Conservation (phyloP, 2,888 invertebrate species). For the Thera obeliscata region DNA sequence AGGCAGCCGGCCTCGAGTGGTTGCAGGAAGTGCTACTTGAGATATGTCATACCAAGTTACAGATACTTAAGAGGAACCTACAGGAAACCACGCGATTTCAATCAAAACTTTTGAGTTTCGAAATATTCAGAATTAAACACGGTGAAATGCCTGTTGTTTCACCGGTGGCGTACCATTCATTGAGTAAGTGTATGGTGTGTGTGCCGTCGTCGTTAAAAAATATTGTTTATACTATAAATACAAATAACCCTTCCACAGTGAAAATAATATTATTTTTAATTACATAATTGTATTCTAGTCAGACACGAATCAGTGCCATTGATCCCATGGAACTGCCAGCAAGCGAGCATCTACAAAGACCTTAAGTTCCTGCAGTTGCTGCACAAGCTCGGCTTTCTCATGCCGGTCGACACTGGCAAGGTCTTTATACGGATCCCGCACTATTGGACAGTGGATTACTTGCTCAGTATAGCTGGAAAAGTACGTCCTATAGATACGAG, state of each 20-base stretch:
- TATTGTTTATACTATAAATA: no score
- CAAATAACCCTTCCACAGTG: no score
- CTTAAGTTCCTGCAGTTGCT: conserved; percentile 88
- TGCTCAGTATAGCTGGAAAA: conserved; percentile 87
- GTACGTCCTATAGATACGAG: conserved; percentile 87
- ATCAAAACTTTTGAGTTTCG: conserved; percentile 49
- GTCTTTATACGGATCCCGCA: conserved; percentile 90
- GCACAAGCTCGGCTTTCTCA: conserved; percentile 89
- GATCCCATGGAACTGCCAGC: conserved; percentile 90
- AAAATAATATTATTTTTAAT: not conserved
- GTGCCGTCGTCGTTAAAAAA: not conserved
- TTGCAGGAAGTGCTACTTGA: conserved; percentile 89
- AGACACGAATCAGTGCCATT: conserved; percentile 88
- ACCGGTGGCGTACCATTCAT: conserved; percentile 87
- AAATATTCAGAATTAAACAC: conserved; percentile 51
- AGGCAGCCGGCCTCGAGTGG: conserved; percentile 85
- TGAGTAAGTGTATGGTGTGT: conserved; percentile 79
- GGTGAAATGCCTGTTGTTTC: conserved; percentile 77
- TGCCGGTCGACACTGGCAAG: conserved; percentile 89
- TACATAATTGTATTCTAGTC: conserved; percentile 73
- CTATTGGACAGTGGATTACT: conserved; percentile 88
- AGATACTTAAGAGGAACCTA: conserved; percentile 69
- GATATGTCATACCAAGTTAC: conserved; percentile 88
- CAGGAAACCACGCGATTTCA: conserved; percentile 41
- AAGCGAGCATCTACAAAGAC: conserved; percentile 86